Evolutionary conservation across 35 echinoderm and acorn worm species (phyloP).

Genomic region (Eucidaris tribuloides): DNA sequence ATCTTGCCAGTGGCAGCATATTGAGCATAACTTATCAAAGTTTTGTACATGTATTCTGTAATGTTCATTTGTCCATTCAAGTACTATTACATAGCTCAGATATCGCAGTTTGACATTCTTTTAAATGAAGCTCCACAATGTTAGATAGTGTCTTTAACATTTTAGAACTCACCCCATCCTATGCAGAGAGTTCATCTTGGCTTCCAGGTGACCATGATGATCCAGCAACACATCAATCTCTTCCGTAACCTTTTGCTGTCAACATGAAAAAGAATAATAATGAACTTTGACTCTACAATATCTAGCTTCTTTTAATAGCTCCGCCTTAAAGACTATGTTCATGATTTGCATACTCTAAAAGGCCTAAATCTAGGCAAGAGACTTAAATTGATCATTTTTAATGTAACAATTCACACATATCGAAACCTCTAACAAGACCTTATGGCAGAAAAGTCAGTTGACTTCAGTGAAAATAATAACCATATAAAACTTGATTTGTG

Average conservation of each 20-base stretch:
- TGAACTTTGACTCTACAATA: no score
- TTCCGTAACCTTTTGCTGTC: constrained; percentile 75
- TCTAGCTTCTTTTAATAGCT: no score
- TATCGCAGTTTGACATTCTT: no score
- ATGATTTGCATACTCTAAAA: not conserved
- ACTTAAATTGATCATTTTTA: not conserved
- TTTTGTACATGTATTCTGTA: no score
- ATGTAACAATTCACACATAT: not conserved
- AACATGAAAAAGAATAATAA: not conserved
- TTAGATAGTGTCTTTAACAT: no score
- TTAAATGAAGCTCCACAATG: no score
- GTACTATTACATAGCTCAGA: no score
- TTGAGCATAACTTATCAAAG: no score
- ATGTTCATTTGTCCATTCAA: no score
- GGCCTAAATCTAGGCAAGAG: not conserved
- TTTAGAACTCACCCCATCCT: constrained; percentile 82
- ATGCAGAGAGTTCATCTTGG: constrained; percentile 85
- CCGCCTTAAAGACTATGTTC: not conserved
- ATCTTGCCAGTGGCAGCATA: no score
- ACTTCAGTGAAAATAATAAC: not conserved
- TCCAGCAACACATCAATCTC: constrained; percentile 88
- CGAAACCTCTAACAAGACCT: no score
- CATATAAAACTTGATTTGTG: no score
- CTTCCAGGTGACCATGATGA: constrained; percentile 73
- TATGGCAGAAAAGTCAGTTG: not conserved